Base-by-base conservation (phyloP, 1,140 invertebrate genomes). In the Drosophila takahashii region DNA sequence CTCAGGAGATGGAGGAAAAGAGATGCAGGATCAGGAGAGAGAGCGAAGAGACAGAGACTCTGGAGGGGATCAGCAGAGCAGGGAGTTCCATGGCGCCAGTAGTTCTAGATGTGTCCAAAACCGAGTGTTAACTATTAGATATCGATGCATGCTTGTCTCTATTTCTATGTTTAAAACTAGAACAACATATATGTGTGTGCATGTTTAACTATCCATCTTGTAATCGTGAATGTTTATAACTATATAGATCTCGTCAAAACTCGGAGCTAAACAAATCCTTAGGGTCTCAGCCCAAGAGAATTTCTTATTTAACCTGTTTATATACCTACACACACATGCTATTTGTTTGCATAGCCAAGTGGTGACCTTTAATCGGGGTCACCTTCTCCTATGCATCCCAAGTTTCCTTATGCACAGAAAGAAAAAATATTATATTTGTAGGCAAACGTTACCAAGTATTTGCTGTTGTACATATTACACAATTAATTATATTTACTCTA, bases 241-340 rank as follows among this genome's bases (percentile, higher is more conserved):
- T 89, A 58, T 77, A 77, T 89, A 87, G 83, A 86, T 86, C 83
- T 86, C 83, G 83, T 79, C 59, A 52, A 65, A 65, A 81, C 47
- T 72, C 52, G 77, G 75, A 79, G 77, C 74, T 56, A 77, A 71
- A 75, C 29, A 48, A 44, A 56, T 61, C 73, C 73, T 77, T 77
- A 61, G 47, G 53, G 58, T 51, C 69, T 42, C 47, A 16, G 47
- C 62, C 54, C 9, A 42, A 26, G 45, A 29, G 48, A 70, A 58
- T 60, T 65, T 77, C 37, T 32, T 37, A 47, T 56, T 47, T 69
- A 54, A 56, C 27, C 59, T 50, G 34, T 48, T 39, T 57, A 22
- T 7, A 45, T 3, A 44, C 39, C 22, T 22, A 34, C 10, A 32
- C 10, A 32, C 27, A 26, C 22, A 8, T 8, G 37, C 53, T 57